phyloP scores from a whole-genome alignment of 2,113 vertebrate genomes.

The Clinocottus analis region DNA sequence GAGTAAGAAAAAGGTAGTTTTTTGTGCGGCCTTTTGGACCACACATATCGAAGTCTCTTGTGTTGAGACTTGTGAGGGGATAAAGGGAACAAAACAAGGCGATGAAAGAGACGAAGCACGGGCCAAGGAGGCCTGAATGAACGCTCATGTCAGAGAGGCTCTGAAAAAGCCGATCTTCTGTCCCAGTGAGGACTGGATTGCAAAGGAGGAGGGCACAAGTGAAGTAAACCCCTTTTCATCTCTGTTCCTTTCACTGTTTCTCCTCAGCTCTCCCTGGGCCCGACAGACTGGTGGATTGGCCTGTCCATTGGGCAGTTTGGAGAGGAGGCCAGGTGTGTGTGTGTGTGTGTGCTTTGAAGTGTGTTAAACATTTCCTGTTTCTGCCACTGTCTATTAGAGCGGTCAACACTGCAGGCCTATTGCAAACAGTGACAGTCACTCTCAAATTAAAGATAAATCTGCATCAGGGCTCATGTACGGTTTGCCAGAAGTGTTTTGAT shows the following conservation, averaged over 20 bases:
- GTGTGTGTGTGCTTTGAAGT: background rate
- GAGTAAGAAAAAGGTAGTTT: slow-evolving; percentile 8
- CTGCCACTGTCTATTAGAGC: slow-evolving; percentile 5
- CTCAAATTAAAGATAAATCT: background rate
- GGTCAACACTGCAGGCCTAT: background rate
- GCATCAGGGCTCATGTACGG: background rate
- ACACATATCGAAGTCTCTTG: slow-evolving; percentile 49
- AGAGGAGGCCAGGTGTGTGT: slow-evolving; percentile 86
- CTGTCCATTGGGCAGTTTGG: slow-evolving; percentile 76
- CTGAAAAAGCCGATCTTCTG: slow-evolving; percentile 25
- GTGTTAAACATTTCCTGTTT: background rate
- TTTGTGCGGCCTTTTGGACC: slow-evolving; percentile 34
- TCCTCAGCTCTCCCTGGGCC: slow-evolving; percentile 81
- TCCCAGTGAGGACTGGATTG: slow-evolving; percentile 19
- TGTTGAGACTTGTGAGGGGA: slow-evolving; percentile 35
- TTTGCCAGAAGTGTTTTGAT: background rate
- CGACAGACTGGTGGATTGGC: slow-evolving; percentile 92
- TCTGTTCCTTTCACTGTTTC: slow-evolving; percentile 27
- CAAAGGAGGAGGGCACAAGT: slow-evolving; percentile 3
- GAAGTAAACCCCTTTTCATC: slow-evolving; percentile 25
- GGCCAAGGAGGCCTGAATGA: slow-evolving; percentile 51
- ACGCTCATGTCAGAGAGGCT: slow-evolving; percentile 15
- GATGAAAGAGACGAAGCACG: slow-evolving; percentile 30
- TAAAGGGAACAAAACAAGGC: slow-evolving; percentile 58
- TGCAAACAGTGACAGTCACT: background rate